Evolutionary conservation across 2,797 vertebrate genomes (phyloP).

Genomic region (Eulemur mongoz): DNA sequence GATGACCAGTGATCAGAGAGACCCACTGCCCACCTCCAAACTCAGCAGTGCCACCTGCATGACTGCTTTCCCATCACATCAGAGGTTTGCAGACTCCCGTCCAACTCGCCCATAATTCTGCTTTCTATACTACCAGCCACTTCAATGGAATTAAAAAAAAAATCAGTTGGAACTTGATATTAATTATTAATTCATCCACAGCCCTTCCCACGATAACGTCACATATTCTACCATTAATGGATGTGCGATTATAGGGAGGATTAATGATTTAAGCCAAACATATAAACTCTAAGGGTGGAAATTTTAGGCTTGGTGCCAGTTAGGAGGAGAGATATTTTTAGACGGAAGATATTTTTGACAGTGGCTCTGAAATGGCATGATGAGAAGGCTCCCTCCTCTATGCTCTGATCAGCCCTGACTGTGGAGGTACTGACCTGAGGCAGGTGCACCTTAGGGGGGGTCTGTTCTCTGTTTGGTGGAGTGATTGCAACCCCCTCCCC

Average conservation of each 20-base stretch:
- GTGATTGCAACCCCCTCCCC: accelerated
- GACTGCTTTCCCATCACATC: neutral
- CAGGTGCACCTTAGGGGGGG: neutral
- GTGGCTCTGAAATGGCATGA: neutral
- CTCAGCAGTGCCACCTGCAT: neutral
- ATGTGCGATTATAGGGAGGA: neutral
- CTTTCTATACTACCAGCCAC: neutral
- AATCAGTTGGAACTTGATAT: neutral
- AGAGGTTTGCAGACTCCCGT: neutral
- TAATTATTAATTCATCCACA: neutral
- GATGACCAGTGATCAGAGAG: neutral
- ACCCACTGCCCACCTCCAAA: neutral
- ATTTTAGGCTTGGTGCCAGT: neutral
- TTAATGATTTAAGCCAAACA: neutral
- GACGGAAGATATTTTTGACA: slow-evolving; percentile 5
- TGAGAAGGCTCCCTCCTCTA: neutral
- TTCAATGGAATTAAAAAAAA: neutral
- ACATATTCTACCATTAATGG: neutral
- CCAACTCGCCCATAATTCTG: neutral
- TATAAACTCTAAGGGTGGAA: neutral
- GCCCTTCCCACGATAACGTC: neutral
- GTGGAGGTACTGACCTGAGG: neutral
- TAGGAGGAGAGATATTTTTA: slow-evolving; percentile 12
- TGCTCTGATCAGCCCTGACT: neutral
- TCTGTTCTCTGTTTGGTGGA: neutral